Conservation (phyloP, 2,888 invertebrate species). For the Napeogenes sylphis region DNA sequence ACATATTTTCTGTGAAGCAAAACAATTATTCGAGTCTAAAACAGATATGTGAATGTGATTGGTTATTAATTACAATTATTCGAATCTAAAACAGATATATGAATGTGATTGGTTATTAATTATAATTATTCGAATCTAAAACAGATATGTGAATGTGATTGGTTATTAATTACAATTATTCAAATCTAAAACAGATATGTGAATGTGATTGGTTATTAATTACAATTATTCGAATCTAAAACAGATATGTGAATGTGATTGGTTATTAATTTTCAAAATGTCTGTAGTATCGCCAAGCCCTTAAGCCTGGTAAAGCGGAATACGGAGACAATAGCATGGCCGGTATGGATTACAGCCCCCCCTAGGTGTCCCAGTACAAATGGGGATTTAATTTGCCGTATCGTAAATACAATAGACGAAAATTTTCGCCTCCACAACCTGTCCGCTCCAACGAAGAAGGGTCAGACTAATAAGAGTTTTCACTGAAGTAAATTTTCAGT, state of each 20-base stretch:
- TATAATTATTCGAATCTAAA: no score
- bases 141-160: no score
- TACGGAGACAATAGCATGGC: slow-evolving; percentile 59
- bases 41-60: no score
- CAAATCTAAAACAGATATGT: background rate
- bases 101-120: slow-evolving; percentile 61
- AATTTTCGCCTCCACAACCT: slow-evolving; percentile 50
- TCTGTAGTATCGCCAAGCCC: slow-evolving; percentile 51
- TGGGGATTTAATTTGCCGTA: slow-evolving; percentile 71
- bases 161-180: background rate
- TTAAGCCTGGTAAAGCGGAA: slow-evolving; percentile 59
- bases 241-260: slow-evolving; percentile 38
- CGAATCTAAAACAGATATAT: slow-evolving; percentile 12
- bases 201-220: no score
- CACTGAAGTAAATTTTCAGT: slow-evolving; percentile 26
- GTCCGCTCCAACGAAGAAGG: slow-evolving; percentile 39
- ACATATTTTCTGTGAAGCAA: background rate
- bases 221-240: background rate
- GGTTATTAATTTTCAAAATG: slow-evolving; percentile 68
- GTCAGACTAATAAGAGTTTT: slow-evolving; percentile 35
- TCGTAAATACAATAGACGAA: slow-evolving; percentile 63
- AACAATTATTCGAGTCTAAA: background rate
- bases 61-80: background rate
- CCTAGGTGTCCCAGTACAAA: slow-evolving; percentile 59
- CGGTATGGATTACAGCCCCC: slow-evolving; percentile 61